Evolutionary conservation across 2,113 vertebrate species (phyloP), one percentile per base, ranked within the genome.

Genomic region (Shinisaurus crocodilurus): DNA sequence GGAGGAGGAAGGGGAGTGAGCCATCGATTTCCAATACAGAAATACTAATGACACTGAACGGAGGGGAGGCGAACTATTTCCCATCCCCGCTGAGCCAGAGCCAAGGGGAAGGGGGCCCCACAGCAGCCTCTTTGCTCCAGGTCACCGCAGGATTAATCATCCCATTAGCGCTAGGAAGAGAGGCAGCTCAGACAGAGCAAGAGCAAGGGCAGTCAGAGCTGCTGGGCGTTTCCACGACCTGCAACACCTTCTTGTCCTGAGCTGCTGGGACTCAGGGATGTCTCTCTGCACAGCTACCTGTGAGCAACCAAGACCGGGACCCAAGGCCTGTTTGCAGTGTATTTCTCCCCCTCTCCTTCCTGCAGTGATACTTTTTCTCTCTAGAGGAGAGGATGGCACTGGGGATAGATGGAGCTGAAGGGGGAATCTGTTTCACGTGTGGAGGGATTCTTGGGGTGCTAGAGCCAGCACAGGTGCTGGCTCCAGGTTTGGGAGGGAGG

Each of bases 101-200:
- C 50, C 3, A 1, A 27, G 20, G 82, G 63, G 40, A 48, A 20
- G 45, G 5, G 63, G 4, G 18, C 10, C 57, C 60, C 12, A n/a
- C n/a, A n/a, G 13, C 37, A 32, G 82, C 37, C 37, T 29, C 34
- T 60, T 57, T 57, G 70, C 85, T 20, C 5, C n/a, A 43, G 37
- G 27, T 2, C 3, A 4, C 15, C 20, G 48, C 2, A 2, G 50
- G 37, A 45, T 1, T 37, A 16, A 43, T 3, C 0, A 37, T 43
- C 1, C 15, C 77, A 9, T 57, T 2, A 0, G 0, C 0, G 0
- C 32, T 0, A 0, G 1, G 8, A 16, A 2, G 40, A 8, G 1
- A 57, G 65, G n/a, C 69, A 2, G 20, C 15, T 43, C 74, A 20
- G 27, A 32, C n/a, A n/a, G n/a, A n/a, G 8, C 7, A 63, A 77